These are phyloP conservation scores for Chamaetylas fuelleborni DNA, from an alignment of 2,113 vertebrate species.

Conservation along the genomic window DNA sequence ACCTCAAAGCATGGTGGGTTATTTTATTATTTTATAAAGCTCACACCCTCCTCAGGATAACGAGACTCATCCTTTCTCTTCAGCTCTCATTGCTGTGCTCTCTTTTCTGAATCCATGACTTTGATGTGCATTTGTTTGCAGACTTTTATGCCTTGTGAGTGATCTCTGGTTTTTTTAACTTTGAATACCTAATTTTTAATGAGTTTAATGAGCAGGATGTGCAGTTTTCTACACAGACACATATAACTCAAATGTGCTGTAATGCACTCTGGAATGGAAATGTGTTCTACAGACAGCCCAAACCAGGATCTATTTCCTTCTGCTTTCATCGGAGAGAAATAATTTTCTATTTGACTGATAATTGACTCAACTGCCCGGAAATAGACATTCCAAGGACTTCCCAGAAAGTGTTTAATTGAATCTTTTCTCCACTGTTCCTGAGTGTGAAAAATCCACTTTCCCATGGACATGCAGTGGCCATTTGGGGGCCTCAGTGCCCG, in stretches of 20 bases:
- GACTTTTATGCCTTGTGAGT: not conserved
- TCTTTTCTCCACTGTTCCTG: not conserved
- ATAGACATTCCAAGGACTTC: not conserved
- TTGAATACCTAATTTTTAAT: not conserved
- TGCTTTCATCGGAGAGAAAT: not conserved
- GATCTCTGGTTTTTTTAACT: not conserved
- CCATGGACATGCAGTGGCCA: accelerated
- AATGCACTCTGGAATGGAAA: not conserved
- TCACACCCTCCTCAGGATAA: not conserved
- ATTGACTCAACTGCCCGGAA: not conserved
- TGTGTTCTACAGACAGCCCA: not conserved
- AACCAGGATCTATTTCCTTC: not conserved
- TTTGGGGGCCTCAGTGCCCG: accelerated
- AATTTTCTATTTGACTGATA: not conserved
- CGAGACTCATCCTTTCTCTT: not conserved
- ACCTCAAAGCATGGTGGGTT: not conserved
- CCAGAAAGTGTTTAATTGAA: not conserved
- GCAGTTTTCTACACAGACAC: not conserved
- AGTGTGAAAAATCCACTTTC: not conserved
- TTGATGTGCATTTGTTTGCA: not conserved
- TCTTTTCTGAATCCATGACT: not conserved
- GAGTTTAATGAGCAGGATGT: not conserved
- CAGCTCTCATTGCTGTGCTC: not conserved
- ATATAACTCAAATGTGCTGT: not conserved
- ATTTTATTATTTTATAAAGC: not conserved